Evolutionary conservation across 2,888 invertebrate species (phyloP).

Genomic region (Spicauda simplicius): DNA sequence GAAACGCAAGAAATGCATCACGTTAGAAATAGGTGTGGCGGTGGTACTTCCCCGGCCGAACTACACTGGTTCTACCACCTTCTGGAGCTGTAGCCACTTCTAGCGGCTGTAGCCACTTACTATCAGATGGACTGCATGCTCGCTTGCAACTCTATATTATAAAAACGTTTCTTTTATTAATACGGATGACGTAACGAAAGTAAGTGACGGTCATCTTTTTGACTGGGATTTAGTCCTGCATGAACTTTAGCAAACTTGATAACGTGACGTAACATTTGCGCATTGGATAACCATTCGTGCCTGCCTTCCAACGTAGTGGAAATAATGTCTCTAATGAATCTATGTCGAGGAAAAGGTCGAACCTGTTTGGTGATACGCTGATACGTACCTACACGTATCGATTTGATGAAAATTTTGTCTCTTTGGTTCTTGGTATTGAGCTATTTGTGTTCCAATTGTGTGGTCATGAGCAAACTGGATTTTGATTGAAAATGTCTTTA

Average conservation of each 20-base stretch:
- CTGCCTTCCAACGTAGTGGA: slow-evolving; percentile 27
- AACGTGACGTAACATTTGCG: slow-evolving; percentile 21
- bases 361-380: slow-evolving; percentile 20
- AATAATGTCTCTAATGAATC: slow-evolving; percentile 29
- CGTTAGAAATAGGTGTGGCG: too few species aligned
- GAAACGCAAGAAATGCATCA: too few species aligned
- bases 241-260: not conserved
- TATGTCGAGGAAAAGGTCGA: slow-evolving; percentile 32
- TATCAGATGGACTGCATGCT: too few species aligned
- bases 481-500: not conserved
- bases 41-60: too few species aligned
- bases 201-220: not conserved
- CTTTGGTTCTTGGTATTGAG: slow-evolving; percentile 6
- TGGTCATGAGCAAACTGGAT: slow-evolving; percentile 1
- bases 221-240: not conserved
- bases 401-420: slow-evolving; percentile 21
- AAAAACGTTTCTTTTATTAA: too few species aligned
- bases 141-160: too few species aligned
- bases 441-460: not conserved
- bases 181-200: not conserved
- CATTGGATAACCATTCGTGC: slow-evolving; percentile 31
- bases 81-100: too few species aligned
- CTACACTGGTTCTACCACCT: too few species aligned
- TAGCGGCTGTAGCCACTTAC: too few species aligned
- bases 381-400: slow-evolving; percentile 19